These are phyloP conservation scores for Herminia tarsipennalis DNA, from an alignment of 2,888 invertebrate genomes.

Conservation along the genomic window DNA sequence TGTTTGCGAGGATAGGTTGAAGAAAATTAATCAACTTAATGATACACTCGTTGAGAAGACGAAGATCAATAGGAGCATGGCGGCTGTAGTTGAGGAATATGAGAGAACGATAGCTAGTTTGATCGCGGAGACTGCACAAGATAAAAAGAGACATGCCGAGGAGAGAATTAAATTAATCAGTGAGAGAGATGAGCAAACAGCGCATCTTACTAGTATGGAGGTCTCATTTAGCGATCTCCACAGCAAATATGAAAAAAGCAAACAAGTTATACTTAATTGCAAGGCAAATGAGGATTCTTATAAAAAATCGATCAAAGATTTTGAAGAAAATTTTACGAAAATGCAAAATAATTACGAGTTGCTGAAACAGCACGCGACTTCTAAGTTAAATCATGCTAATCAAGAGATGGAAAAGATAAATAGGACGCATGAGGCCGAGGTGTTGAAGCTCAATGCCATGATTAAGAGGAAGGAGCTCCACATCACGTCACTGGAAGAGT, in stretches of 20 bases:
- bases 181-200: slow-evolving; percentile 87
- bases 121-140: slow-evolving; percentile 89
- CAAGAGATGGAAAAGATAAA: slow-evolving; percentile 92
- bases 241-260: slow-evolving; percentile 88
- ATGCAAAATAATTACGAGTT: slow-evolving; percentile 94
- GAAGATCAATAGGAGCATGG: slow-evolving; percentile 83
- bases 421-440: slow-evolving; percentile 91
- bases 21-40: slow-evolving; percentile 70
- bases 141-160: slow-evolving; percentile 85
- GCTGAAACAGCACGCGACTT: slow-evolving; percentile 95
- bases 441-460: slow-evolving; percentile 94
- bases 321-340: slow-evolving; percentile 88
- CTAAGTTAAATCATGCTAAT: slow-evolving; percentile 91
- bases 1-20: slow-evolving; percentile 64
- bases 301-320: slow-evolving; percentile 88
- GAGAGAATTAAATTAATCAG: slow-evolving; percentile 81
- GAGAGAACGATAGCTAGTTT: slow-evolving; percentile 92
- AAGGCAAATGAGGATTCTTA: slow-evolving; percentile 88
- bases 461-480: slow-evolving; percentile 95
- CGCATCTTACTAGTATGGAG: slow-evolving; percentile 87
- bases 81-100: slow-evolving; percentile 90
- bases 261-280: slow-evolving; percentile 83
- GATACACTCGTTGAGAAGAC: slow-evolving; percentile 71
- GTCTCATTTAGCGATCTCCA: slow-evolving; percentile 87
- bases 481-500: slow-evolving; percentile 92